Percentiles rank a stretch among this genome's conserved stretches.
Conservation (phyloP, 2,888 invertebrate genomes). For the Yponomeuta evonymella region DNA sequence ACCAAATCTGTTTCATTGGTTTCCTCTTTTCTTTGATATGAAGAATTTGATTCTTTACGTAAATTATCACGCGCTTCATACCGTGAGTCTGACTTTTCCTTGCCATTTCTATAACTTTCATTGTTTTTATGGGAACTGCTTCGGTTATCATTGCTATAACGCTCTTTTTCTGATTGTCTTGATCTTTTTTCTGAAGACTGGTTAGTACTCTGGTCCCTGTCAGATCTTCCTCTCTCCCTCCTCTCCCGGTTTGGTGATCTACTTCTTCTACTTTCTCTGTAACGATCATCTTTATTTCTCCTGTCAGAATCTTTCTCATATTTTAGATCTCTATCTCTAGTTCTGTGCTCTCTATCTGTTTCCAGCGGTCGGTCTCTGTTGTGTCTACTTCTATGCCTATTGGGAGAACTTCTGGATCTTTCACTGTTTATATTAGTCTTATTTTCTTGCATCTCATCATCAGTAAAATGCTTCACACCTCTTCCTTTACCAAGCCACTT, state of each 20-base stretch:
- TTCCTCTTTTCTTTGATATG: background rate
- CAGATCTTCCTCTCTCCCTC: background rate
- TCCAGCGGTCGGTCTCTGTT: conserved; percentile 9
- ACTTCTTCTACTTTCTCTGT: conserved; percentile 21
- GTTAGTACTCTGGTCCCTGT: background rate
- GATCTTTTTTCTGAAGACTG: background rate
- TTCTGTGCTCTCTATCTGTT: conserved; percentile 29
- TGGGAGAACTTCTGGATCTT: conserved; percentile 29
- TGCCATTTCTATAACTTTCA: conserved; percentile 6
- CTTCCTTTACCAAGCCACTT: conserved; percentile 93
- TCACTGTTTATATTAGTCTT: conserved; percentile 24
- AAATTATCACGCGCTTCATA: background rate
- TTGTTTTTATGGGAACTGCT: background rate
- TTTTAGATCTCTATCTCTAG: conserved; percentile 13
- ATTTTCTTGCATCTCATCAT: conserved; percentile 36
- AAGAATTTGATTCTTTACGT: background rate
- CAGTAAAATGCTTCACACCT: conserved; percentile 79
- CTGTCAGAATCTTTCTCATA: conserved; percentile 26
- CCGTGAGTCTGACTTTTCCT: background rate
- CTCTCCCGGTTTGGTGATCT: background rate
- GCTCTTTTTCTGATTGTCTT: conserved; percentile 16
- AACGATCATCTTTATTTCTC: conserved; percentile 28
- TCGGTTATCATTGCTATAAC: background rate
- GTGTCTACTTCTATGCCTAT: conserved; percentile 25
- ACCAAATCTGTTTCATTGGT: background rate